phyloP scores from a whole-genome alignment of 2,113 vertebrate species.

The Macroglossus sobrinus region DNA sequence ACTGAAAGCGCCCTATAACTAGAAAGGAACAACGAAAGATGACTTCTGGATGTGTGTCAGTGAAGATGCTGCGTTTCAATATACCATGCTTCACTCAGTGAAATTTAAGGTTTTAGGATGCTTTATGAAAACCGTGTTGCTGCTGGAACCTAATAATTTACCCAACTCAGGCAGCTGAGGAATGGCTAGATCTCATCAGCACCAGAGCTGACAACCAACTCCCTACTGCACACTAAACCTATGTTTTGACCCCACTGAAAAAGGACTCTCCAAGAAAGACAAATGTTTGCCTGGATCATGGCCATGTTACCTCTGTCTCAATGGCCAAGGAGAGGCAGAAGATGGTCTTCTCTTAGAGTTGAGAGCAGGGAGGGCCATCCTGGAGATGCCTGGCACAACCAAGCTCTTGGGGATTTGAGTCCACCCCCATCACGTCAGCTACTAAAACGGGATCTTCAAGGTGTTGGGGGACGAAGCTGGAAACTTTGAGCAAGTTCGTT shows the following conservation, averaged over 20 bases:
- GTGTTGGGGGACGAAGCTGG: not conserved
- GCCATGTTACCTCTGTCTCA: not conserved
- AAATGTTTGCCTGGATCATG: fast-evolving
- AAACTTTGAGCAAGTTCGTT: not conserved
- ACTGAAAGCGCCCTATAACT: not conserved
- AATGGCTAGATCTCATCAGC: not conserved
- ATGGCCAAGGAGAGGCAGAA: not conserved
- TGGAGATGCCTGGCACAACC: too few relatives aligned
- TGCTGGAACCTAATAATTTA: not conserved
- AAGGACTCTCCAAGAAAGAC: too few relatives aligned
- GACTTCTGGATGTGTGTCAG: not conserved
- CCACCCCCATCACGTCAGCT: not conserved
- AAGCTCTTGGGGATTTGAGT: not conserved
- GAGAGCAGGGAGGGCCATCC: not conserved
- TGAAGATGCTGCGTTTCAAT: not conserved
- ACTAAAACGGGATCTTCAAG: not conserved
- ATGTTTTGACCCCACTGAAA: not conserved
- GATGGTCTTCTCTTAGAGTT: not conserved
- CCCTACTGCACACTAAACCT: too few relatives aligned
- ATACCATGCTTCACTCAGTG: not conserved
- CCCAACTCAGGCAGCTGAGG: not conserved
- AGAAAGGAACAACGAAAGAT: not conserved
- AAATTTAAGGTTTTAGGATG: not conserved
- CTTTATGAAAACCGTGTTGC: not conserved
- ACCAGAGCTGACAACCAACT: not conserved